Evolutionary conservation across 2,113 vertebrate genomes (phyloP).

Genomic region (Phyllostomus hastatus): DNA sequence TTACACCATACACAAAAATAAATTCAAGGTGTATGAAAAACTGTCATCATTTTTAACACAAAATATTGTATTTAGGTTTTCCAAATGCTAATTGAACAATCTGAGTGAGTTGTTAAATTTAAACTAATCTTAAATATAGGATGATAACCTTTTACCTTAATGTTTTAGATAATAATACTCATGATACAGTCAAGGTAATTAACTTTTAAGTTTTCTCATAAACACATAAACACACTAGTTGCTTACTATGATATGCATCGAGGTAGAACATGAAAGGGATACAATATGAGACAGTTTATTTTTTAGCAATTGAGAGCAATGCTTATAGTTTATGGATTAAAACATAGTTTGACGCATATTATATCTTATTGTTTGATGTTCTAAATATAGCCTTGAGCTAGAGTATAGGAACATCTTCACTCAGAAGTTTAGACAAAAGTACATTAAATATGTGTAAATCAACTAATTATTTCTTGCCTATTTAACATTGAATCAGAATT

Average conservation of each 20-base stretch:
- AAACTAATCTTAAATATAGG: not conserved
- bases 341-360: not conserved
- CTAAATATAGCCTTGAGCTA: not conserved
- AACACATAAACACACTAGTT: not conserved
- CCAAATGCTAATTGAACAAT: not conserved
- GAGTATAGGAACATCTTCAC: not conserved
- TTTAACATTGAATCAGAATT: not conserved
- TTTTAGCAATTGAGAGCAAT: not conserved
- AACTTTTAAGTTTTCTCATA: not conserved
- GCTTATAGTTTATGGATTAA: not conserved
- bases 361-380: not conserved
- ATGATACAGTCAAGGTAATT: not conserved
- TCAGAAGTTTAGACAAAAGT: not conserved
- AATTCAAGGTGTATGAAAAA: too few species aligned
- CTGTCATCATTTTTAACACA: not conserved
- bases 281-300: not conserved
- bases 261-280: not conserved
- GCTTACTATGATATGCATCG: not conserved
- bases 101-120: not conserved
- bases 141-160: not conserved
- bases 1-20: too few species aligned
- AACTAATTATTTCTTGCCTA: not conserved
- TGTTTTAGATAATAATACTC: not conserved
- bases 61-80: not conserved
- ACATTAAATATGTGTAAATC: not conserved